Evolutionary conservation across 2,888 invertebrate genomes (phyloP), one percentile per base, ranked within the genome.

Genomic region (Troides helena): DNA sequence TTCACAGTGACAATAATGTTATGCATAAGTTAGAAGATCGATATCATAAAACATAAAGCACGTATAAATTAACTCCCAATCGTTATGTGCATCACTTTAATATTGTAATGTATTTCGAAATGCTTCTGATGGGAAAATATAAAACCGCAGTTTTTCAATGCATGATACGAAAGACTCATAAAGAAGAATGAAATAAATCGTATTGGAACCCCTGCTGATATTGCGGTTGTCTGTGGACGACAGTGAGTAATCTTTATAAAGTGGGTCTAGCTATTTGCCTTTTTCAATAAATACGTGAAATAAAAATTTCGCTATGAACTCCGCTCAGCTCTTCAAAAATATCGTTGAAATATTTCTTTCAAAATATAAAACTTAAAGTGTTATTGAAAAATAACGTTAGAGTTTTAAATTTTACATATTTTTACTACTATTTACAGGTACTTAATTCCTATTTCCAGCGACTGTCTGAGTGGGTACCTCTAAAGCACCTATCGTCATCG

Each of bases 241-340:
- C 76, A 74, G 70, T 73, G 71, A 74, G 70, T 71, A 72, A 72
- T 72, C 73, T 75, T 74, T 76, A 75, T 73, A 74, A 73, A 75
- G 72, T 67, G 72, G 70, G 65, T 72, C 71, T 73, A 73, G 73
- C 69, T 69, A 72, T 72, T 73, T 72, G 71, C 69, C 64, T 73
- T 73, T 71, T 74, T 71, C 72, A 74, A 70, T 72, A 71, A 57
- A 53, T 65, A 73, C 69, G 69, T 62, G 68, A 73, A 72, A 71
- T 71, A 72, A 71, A 70, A 69, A 68, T 25, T 58, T 58, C 12
- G 57, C 57, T 7, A 53, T n/a, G 53, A 53, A 53, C n/a, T 53
- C 53, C 23, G 57, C 57, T 58, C 23, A 14, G 56, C 14, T n/a
- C 5, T 53, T 53, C 53, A 53, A 53, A 53, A 53, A 53, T n/a